Evolutionary conservation across 2,113 vertebrate species (phyloP).

Genomic region (Nothoprocta perdicaria): DNA sequence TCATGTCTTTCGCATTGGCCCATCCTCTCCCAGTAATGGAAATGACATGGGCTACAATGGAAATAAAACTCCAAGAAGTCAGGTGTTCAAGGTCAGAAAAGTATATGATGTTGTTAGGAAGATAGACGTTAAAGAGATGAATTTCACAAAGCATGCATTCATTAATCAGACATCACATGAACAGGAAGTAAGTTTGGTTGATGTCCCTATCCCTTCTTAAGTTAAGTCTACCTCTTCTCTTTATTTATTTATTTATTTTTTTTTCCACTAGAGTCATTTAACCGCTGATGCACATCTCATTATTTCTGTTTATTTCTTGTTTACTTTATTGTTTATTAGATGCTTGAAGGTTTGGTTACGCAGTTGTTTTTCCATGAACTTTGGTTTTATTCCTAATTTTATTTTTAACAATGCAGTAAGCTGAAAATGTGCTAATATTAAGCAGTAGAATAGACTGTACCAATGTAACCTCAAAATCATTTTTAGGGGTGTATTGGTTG

Average conservation of each 20-base stretch:
- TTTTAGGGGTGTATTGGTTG: background rate
- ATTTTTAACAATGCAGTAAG: background rate
- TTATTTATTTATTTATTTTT: background rate
- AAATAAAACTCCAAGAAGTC: slow-evolving; percentile 97
- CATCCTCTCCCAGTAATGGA: slow-evolving; percentile 93
- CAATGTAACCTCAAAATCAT: background rate
- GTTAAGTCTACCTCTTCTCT: slow-evolving; percentile 39
- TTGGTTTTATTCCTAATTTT: background rate
- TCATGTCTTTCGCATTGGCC: slow-evolving; percentile 94
- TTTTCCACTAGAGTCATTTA: slow-evolving; percentile 26
- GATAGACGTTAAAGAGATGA: slow-evolving; percentile 81
- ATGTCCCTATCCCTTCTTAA: slow-evolving; percentile 63
- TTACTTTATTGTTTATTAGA: slow-evolving; percentile 3
- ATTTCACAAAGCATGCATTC: slow-evolving; percentile 80
- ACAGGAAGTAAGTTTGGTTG: slow-evolving; percentile 79
- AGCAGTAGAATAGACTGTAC: background rate
- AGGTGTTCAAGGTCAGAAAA: slow-evolving; percentile 97
- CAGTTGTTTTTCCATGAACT: background rate
- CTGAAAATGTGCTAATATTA: background rate
- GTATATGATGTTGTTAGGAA: slow-evolving; percentile 82
- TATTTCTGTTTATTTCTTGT: slow-evolving; percentile 25
- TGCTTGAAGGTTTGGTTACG: background rate
- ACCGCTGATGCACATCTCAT: slow-evolving; percentile 7
- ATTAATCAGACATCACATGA: slow-evolving; percentile 79
- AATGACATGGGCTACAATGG: slow-evolving; percentile 98